These are phyloP conservation scores for Muricea muricata DNA, from an alignment of 92 coral and sea anemone genomes.

Conservation along the genomic window DNA sequence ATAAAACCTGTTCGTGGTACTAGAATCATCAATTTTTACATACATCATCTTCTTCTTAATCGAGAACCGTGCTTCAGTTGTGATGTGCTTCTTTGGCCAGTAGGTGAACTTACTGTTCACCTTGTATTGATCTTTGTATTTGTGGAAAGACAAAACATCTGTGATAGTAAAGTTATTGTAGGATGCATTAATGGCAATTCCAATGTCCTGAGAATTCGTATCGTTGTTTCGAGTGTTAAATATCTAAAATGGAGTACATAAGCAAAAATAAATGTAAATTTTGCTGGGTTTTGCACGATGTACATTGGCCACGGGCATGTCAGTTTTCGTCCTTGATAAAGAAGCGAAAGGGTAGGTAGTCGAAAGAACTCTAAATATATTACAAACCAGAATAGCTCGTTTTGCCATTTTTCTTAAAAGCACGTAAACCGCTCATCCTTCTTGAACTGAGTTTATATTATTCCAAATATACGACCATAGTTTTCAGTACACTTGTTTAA, in stretches of 20 bases:
- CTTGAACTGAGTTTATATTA: no score
- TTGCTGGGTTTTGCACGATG: no score
- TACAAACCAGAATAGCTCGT: no score
- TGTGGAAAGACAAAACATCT: conserved; percentile 79
- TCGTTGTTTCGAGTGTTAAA: conserved; percentile 73
- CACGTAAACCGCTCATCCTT: no score
- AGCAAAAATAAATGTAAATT: no score
- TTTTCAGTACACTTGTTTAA: no score
- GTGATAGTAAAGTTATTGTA: conserved; percentile 88
- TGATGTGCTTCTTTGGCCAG: conserved; percentile 93
- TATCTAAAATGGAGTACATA: conserved; percentile 5
- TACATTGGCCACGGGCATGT: no score
- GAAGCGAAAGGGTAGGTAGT: no score
- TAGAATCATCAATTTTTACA: conserved; percentile 82
- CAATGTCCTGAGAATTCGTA: conserved; percentile 72
- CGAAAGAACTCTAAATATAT: no score
- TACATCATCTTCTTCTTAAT: conserved; percentile 70
- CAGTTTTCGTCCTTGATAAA: no score
- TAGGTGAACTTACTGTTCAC: conserved; percentile 83
- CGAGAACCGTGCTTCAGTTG: conserved; percentile 77
- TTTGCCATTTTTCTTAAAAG: no score
- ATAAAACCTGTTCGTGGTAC: conserved; percentile 79
- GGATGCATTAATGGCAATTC: conserved; percentile 76
- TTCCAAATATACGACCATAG: no score
- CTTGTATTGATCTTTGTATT: conserved; percentile 79